A percentile compares a stretch with the other conserved stretches of the same genome.
These are phyloP conservation scores for Astropecten irregularis DNA, from an alignment of 53 echinoderm and acorn worm genomes.

Conservation along the genomic window DNA sequence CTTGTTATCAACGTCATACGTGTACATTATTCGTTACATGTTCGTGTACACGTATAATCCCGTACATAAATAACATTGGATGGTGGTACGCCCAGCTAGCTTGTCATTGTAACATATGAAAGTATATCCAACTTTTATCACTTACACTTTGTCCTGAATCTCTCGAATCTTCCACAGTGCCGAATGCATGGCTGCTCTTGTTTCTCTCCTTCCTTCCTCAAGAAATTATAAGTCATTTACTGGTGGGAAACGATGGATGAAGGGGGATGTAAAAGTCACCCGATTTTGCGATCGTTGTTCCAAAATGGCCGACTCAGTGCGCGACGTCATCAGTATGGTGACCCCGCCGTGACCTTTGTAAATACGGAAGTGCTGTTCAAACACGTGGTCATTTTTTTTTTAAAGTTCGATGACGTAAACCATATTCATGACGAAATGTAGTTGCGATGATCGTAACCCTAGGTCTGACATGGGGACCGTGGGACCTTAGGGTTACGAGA, in stretches of 20 bases:
- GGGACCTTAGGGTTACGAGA: no score
- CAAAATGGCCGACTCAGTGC: slow-evolving; percentile 52
- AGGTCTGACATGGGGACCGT: no score
- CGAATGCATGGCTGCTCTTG: slow-evolving; percentile 72
- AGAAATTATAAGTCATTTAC: slow-evolving; percentile 32
- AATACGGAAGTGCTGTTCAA: background rate
- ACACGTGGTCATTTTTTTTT: no score
- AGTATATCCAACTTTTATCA: background rate
- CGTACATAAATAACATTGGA: background rate
- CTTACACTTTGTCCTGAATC: slow-evolving; percentile 99
- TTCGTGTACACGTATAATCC: no score
- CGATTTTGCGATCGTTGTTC: slow-evolving; percentile 17
- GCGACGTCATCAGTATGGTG: slow-evolving; percentile 47
- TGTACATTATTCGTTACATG: no score
- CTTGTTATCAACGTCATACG: no score
- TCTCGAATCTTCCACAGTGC: slow-evolving; percentile 97
- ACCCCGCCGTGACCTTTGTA: slow-evolving; percentile 38
- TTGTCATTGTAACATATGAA: background rate
- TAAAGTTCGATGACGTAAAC: no score
- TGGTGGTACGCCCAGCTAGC: background rate
- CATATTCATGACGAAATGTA: no score
- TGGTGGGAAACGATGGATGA: slow-evolving; percentile 22
- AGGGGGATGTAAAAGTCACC: slow-evolving; percentile 17
- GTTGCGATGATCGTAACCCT: no score
- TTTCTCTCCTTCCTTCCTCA: background rate